A percentile compares a stretch with the other conserved stretches of the same genome.
Conservation (phyloP, 2,888 invertebrate genomes). For the Phorcus lineatus region DNA sequence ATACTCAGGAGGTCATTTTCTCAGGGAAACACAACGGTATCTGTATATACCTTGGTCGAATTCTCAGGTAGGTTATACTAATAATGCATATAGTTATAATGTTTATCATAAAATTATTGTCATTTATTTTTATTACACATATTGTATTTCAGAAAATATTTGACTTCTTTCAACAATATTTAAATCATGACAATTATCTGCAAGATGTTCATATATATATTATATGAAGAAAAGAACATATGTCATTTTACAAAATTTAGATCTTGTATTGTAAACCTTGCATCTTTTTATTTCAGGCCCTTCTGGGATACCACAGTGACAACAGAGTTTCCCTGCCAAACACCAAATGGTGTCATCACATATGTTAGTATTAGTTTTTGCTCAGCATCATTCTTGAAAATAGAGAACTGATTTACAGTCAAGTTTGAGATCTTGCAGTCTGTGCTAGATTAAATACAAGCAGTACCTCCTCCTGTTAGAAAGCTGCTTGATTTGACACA, state of each 20-base stretch:
- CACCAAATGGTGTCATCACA: conserved; percentile 62
- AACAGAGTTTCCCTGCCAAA: conserved; percentile 61
- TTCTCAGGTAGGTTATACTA: conserved; percentile 79
- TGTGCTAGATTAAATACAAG: too few relatives aligned
- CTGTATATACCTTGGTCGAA: conserved; percentile 91
- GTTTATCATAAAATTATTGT: too few relatives aligned
- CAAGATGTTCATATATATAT: too few relatives aligned
- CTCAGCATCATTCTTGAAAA: neutral
- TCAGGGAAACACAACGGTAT: conserved; percentile 95
- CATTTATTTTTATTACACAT: too few relatives aligned
- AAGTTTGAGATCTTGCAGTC: too few relatives aligned
- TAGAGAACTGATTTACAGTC: too few relatives aligned
- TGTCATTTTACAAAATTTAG: neutral
- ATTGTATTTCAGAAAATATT: neutral
- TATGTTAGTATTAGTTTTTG: conserved; percentile 60
- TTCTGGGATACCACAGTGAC: conserved; percentile 83
- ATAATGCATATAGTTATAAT: too few relatives aligned
- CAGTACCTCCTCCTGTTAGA: too few relatives aligned
- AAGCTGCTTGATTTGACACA: too few relatives aligned
- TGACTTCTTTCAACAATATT: neutral
- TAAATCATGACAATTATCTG: too few relatives aligned
- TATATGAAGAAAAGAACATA: neutral
- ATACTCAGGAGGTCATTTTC: conserved; percentile 72
- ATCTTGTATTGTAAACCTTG: too few relatives aligned
- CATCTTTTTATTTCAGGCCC: conserved; percentile 78